A percentile compares a stretch with the other conserved stretches of the same genome.
Evolutionary conservation across 1,140 invertebrate genomes (phyloP).

Genomic region (Scylla paramamosain): DNA sequence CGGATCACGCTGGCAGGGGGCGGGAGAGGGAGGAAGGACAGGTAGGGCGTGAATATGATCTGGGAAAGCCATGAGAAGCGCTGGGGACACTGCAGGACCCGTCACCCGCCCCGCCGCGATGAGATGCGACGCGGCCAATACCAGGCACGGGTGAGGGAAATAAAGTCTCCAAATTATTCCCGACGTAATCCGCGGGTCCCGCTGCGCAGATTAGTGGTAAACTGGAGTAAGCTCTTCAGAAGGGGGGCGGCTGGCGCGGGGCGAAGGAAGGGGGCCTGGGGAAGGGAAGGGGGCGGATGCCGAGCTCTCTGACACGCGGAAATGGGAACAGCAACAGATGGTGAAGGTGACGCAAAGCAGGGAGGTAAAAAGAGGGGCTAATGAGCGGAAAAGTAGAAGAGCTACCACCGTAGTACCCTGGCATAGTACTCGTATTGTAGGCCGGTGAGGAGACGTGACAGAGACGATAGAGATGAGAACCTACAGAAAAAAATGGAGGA

Average conservation of each 20-base stretch:
- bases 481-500: neutral
- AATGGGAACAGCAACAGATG: neutral
- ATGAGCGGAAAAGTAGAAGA: too few species aligned
- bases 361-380: neutral
- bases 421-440: neutral
- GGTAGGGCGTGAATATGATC: neutral
- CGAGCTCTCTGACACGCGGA: neutral
- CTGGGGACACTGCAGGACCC: neutral
- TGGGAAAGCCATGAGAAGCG: slow-evolving; percentile 27
- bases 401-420: neutral
- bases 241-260: slow-evolving; percentile 29
- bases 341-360: neutral
- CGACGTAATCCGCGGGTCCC: slow-evolving; percentile 59
- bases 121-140: slow-evolving; percentile 46
- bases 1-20: too few species aligned
- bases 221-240: slow-evolving; percentile 67
- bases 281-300: neutral
- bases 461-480: neutral
- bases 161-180: slow-evolving; percentile 63
- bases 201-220: slow-evolving; percentile 71
- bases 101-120: slow-evolving; percentile 33
- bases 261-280: neutral
- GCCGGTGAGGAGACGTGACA: neutral
- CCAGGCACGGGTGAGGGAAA: slow-evolving; percentile 61
- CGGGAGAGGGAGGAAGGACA: neutral